A percentile compares a stretch with the other conserved stretches of the same genome.
phyloP scores from a whole-genome alignment of 1,140 invertebrate genomes.

The Drosophila kikkawai region DNA sequence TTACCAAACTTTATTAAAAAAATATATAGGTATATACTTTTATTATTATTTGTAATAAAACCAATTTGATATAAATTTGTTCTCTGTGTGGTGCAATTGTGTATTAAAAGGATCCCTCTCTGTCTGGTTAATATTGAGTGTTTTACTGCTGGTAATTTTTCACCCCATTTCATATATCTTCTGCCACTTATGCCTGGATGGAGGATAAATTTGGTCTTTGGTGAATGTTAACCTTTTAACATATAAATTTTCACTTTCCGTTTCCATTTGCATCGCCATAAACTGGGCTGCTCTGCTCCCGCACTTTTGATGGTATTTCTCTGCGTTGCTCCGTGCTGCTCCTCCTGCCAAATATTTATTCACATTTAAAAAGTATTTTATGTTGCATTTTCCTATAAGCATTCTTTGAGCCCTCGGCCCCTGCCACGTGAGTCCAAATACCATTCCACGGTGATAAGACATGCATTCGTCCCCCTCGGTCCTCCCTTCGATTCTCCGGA shows the following conservation, averaged over 20 bases:
- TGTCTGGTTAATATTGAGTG: not conserved
- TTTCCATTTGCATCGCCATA: constrained; percentile 40
- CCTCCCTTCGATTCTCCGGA: not conserved
- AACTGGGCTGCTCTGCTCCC: not conserved
- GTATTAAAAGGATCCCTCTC: constrained; percentile 1
- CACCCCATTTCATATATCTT: constrained; percentile 22
- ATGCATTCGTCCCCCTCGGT: constrained; percentile 56
- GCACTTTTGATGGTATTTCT: constrained; percentile 42
- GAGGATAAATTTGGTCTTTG: constrained; percentile 28
- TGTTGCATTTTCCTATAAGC: constrained; percentile 74
- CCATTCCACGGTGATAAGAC: constrained; percentile 70
- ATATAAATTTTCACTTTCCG: constrained; percentile 50
- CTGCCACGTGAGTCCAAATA: constrained; percentile 45
- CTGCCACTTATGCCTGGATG: not conserved
- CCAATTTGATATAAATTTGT: no score
- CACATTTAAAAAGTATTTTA: constrained; percentile 81
- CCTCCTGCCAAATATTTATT: constrained; percentile 69
- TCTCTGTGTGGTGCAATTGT: not conserved
- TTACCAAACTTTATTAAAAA: no score
- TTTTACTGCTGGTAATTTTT: constrained; percentile 25
- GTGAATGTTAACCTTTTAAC: constrained; percentile 34
- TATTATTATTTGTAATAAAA: no score
- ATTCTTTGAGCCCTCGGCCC: constrained; percentile 36
- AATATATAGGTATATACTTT: no score
- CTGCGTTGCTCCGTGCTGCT: constrained; percentile 5